These are phyloP conservation scores for Matsumyia berberina DNA, from an alignment of 2,888 invertebrate species.

Conservation along the genomic window DNA sequence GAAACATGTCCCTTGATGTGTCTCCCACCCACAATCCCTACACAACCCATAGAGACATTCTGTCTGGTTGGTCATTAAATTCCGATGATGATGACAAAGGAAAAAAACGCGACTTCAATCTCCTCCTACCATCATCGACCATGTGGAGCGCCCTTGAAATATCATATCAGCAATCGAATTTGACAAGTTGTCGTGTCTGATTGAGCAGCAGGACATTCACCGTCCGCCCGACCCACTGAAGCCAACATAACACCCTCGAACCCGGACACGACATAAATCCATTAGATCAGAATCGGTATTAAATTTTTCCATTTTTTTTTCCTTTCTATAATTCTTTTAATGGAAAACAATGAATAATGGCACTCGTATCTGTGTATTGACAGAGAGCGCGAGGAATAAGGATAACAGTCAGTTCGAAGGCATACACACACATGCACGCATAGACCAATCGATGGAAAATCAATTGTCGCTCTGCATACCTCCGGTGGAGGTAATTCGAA, in stretches of 20 bases:
- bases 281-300: conserved; percentile 7
- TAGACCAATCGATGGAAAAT: conserved; percentile 24
- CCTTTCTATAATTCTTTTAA: conserved; percentile 1
- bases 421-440: too few relatives aligned
- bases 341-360: conserved; percentile 13
- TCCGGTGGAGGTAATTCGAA: too few relatives aligned
- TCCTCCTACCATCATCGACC: too few relatives aligned
- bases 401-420: conserved; percentile 9
- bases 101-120: background rate
- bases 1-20: too few relatives aligned
- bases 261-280: background rate
- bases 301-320: conserved; percentile 16
- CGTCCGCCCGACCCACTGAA: background rate
- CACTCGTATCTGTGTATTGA: background rate
- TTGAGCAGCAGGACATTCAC: background rate
- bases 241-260: too few relatives aligned
- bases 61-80: conserved; percentile 26
- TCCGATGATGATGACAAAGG: background rate
- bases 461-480: background rate
- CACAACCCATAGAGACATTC: background rate
- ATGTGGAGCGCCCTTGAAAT: background rate
- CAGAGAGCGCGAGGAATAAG: too few relatives aligned
- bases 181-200: conserved; percentile 9
- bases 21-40: background rate
- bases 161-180: conserved; percentile 8